Evolutionary conservation across 2,797 vertebrate genomes (phyloP).

Genomic region (Philypnodon macrostomus): DNA sequence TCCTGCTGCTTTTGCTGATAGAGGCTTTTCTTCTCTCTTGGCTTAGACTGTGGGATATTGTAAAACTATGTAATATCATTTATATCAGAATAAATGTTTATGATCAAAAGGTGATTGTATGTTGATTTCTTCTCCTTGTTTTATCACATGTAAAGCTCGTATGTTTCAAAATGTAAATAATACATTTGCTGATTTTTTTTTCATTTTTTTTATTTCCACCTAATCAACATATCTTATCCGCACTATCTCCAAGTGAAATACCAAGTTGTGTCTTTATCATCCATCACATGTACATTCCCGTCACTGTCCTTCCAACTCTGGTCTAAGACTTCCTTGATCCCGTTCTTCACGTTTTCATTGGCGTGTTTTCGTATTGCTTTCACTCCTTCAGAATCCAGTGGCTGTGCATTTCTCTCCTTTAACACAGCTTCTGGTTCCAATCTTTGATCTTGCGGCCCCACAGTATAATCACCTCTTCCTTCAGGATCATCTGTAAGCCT

Average conservation of each 20-base stretch:
- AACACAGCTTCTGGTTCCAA: neutral
- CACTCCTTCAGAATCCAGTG: conserved; percentile 5
- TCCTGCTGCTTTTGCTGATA: conserved; percentile 61
- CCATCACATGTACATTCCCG: neutral
- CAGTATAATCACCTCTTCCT: neutral
- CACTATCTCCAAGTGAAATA: conserved; percentile 65
- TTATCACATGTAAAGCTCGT: no score
- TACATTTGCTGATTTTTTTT: no score
- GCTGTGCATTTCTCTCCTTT: conserved; percentile 7
- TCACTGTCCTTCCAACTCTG: conserved; percentile 18
- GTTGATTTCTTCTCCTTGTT: neutral
- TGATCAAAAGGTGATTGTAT: conserved; percentile 20
- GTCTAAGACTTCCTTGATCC: neutral
- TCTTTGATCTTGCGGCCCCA: conserved; percentile 3
- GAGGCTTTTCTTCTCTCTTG: conserved; percentile 30
- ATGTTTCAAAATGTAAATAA: no score
- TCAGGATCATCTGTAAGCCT: conserved; percentile 3
- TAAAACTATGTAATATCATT: conserved; percentile 52
- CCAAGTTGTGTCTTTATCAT: conserved; percentile 48
- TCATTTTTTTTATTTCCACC: neutral
- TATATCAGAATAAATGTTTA: conserved; percentile 63
- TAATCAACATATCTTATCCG: neutral
- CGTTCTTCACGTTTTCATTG: conserved; percentile 7
- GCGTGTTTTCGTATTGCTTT: neutral
- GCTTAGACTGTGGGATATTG: conserved; percentile 43